phyloP scores from a whole-genome alignment of 2,888 invertebrate species.

The Scelioninae gen. 1 region DNA sequence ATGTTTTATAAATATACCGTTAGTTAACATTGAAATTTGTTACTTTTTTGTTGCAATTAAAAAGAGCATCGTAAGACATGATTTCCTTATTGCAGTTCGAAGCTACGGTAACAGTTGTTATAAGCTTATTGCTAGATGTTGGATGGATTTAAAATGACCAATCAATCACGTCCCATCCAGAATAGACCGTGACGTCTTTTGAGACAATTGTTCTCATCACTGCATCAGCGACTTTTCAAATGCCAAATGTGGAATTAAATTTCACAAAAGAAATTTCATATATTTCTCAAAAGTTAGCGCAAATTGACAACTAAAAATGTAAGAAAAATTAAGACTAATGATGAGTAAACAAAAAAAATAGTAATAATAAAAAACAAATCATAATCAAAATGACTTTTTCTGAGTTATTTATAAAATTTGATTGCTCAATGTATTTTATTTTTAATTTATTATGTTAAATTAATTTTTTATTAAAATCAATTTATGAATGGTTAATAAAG shows the following conservation, averaged over 20 bases:
- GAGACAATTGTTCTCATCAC: constrained; percentile 84
- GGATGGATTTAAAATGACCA: constrained; percentile 84
- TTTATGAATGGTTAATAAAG: too few species aligned
- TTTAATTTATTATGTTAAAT: too few species aligned
- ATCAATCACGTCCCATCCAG: constrained; percentile 85
- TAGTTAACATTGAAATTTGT: constrained; percentile 85
- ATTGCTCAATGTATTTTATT: too few species aligned
- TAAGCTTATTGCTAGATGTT: constrained; percentile 69
- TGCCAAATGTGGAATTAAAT: constrained; percentile 29
- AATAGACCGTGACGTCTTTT: constrained; percentile 85
- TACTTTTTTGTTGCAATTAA: constrained; percentile 86
- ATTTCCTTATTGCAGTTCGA: constrained; percentile 83
- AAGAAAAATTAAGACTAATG: neutral
- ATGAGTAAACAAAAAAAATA: neutral
- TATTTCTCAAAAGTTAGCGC: neutral
- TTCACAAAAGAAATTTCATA: neutral
- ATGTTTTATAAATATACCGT: constrained; percentile 72
- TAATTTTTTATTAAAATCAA: too few species aligned
- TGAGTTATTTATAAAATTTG: neutral
- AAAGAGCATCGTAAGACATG: constrained; percentile 86
- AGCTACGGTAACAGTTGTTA: constrained; percentile 85
- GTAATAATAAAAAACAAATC: too few species aligned
- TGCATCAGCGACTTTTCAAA: constrained; percentile 85
- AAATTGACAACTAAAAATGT: neutral
- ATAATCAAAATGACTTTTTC: neutral